phyloP scores from a whole-genome alignment of 2,888 invertebrate genomes.

The Zaprionus lineosus region DNA sequence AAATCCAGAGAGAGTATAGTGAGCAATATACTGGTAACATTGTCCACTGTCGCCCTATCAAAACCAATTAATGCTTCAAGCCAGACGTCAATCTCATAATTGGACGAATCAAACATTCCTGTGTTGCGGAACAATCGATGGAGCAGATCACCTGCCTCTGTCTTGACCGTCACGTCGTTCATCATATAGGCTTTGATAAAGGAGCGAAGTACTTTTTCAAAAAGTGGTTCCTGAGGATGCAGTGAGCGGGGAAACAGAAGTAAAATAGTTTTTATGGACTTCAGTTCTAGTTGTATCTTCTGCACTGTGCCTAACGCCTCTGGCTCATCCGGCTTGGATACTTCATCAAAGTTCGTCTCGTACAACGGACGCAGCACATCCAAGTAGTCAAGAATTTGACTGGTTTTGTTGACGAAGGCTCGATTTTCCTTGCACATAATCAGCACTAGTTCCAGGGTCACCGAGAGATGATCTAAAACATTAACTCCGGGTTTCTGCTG shows the following conservation, averaged over 20 bases:
- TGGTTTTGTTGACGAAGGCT: slow-evolving; percentile 81
- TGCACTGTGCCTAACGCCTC: slow-evolving; percentile 8
- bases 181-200: slow-evolving; percentile 84
- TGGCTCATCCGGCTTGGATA: slow-evolving; percentile 4
- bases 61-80: slow-evolving; percentile 83
- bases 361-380: slow-evolving; percentile 81
- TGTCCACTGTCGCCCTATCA: slow-evolving; percentile 60
- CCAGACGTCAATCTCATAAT: slow-evolving; percentile 87
- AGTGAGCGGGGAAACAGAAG: slow-evolving; percentile 84
- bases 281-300: slow-evolving; percentile 79
- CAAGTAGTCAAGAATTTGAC: slow-evolving; percentile 80
- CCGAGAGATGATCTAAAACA: slow-evolving; percentile 81
- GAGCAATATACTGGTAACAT: slow-evolving; percentile 72
- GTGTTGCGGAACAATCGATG: slow-evolving; percentile 86
- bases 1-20: slow-evolving; percentile 62
- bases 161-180: slow-evolving; percentile 78
- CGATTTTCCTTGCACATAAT: slow-evolving; percentile 80
- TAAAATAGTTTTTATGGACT: slow-evolving; percentile 81
- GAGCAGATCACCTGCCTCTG: slow-evolving; percentile 85
- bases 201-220: slow-evolving; percentile 84
- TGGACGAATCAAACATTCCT: slow-evolving; percentile 85
- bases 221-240: slow-evolving; percentile 84
- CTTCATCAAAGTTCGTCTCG: slow-evolving; percentile 60
- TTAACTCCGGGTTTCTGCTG: slow-evolving; percentile 37
- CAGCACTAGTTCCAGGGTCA: slow-evolving; percentile 80